Percentiles rank a stretch among this genome's conserved stretches.
These are phyloP conservation scores for Homarus americanus DNA, from an alignment of 1,140 invertebrate genomes.

Conservation along the genomic window DNA sequence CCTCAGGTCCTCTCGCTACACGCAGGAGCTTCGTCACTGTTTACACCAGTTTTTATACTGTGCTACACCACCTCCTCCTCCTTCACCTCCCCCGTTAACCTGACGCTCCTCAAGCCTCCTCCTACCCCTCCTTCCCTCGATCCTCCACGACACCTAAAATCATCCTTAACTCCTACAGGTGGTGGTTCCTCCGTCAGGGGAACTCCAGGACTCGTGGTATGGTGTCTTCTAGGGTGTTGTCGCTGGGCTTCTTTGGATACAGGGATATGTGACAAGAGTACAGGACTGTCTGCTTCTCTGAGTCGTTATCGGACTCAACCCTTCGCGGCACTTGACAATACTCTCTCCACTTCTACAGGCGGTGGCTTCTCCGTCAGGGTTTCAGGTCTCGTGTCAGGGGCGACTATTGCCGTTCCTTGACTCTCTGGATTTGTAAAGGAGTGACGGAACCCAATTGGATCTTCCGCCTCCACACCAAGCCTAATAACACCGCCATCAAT, in stretches of 20 bases:
- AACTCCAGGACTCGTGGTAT: no score
- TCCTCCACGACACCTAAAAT: not conserved
- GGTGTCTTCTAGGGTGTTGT: no score
- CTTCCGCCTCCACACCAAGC: no score
- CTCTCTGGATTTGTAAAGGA: no score
- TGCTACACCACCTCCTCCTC: not conserved
- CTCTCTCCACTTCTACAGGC: not conserved
- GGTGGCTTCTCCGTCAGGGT: not conserved
- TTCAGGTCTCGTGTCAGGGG: not conserved
- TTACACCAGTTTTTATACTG: slow-evolving; percentile 29
- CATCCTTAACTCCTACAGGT: not conserved
- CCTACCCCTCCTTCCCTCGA: not conserved
- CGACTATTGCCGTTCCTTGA: no score
- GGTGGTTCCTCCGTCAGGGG: not conserved
- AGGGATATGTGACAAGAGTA: no score
- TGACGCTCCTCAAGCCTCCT: not conserved
- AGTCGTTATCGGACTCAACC: no score
- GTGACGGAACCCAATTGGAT: no score
- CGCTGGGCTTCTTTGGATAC: no score
- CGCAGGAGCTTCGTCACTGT: slow-evolving; percentile 34
- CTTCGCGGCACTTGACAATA: not conserved
- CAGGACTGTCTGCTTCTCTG: no score
- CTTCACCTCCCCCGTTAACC: not conserved
- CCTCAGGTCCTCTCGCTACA: slow-evolving; percentile 5
- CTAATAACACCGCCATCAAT: no score